These are phyloP conservation scores for Notarius lentiginosus DNA, from an alignment of 2,113 vertebrate species.

Conservation along the genomic window DNA sequence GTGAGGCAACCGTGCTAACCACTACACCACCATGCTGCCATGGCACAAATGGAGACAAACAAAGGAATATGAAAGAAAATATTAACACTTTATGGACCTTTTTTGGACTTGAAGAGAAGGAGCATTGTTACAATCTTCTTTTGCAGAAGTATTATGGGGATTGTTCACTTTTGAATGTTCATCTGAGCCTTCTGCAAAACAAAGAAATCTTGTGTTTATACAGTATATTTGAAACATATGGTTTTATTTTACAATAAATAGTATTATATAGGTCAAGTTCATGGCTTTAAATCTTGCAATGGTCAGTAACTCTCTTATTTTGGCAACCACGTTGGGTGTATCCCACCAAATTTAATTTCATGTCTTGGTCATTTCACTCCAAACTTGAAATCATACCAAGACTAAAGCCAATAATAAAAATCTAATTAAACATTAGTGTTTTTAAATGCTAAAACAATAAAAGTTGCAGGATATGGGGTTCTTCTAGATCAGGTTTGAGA, in stretches of 20 bases:
- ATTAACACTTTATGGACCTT: conserved; percentile 24
- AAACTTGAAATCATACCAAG: neutral
- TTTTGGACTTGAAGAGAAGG: neutral
- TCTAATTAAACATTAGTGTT: neutral
- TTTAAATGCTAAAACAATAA: neutral
- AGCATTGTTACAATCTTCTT: neutral
- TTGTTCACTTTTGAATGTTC: conserved; percentile 7
- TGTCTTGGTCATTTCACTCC: neutral
- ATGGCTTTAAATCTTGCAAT: neutral
- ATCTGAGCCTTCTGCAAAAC: conserved; percentile 22
- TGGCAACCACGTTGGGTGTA: neutral
- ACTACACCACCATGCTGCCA: too few species aligned
- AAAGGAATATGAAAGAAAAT: neutral
- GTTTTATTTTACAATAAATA: neutral
- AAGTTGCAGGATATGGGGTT: neutral
- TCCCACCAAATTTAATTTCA: too few species aligned
- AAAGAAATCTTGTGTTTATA: neutral
- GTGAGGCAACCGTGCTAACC: too few species aligned
- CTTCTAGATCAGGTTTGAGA: neutral
- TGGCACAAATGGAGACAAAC: neutral
- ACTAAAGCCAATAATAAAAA: neutral
- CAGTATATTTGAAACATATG: neutral
- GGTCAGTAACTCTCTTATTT: neutral
- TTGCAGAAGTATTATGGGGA: neutral
- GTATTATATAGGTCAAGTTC: neutral